Evolutionary conservation across 2,888 invertebrate genomes (phyloP), one percentile per base, ranked within the genome.

Genomic region (Lochmaea capreae): DNA sequence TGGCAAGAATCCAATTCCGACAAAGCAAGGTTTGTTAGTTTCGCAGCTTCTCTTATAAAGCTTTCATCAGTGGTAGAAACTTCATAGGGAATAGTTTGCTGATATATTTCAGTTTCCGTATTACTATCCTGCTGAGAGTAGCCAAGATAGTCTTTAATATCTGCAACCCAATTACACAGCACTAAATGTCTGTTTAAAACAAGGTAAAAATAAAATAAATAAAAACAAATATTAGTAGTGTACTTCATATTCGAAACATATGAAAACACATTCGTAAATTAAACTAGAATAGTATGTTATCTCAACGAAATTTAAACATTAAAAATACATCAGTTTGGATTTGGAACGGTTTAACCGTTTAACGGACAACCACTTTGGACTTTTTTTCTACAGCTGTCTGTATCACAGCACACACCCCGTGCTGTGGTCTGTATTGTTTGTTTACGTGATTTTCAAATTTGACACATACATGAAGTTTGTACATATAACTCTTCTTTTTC

Each of bases 1-100:
- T 92, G 91, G 83, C 92, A 92, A 11, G 88, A 87, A 84, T 92
- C 92, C 66, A 92, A 83, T 3, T 90, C 89, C 0, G 91, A 88
- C 75, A 90, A 85, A 69, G 88, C 87, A 71, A 90, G 88, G 12
- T 90, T 89, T 1, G 90, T 89, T 65, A 90, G 87, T 83, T 90
- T 89, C 14, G 89, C 88, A 33, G 91, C 91, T 83, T 91, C 90
- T 67, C 88, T 88, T n/a, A 92, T 86, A 80, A 92, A 92, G 78
- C 90, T 91, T 78, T 92, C 91, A 82, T 92, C 92, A 1, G 85
- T 83, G 18, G 87, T 85, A 43, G 87, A 85, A n/a, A 90, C 87
- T 86, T 91, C 91, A 81, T 90, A 91, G 6, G 89, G 89, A 26
- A 90, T 83, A 77, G 77, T 82, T 46, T 84, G 82, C 39, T 79